Evolutionary conservation across 2,113 vertebrate species (phyloP).

Genomic region (Morone saxatilis): DNA sequence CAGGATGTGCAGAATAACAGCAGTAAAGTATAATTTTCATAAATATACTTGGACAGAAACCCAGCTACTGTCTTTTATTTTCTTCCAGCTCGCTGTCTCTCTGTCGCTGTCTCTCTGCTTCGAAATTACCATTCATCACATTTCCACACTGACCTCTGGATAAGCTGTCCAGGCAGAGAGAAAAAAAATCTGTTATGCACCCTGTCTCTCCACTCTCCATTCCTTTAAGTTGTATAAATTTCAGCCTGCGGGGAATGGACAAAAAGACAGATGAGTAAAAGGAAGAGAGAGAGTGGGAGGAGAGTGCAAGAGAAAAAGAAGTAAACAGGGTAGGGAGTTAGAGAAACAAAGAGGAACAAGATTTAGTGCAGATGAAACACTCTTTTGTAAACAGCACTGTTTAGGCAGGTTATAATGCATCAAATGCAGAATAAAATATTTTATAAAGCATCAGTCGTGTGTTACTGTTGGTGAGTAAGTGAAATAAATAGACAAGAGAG

Average conservation of each 20-base stretch:
- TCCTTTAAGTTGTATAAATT: constrained; percentile 28
- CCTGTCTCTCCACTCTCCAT: constrained; percentile 15
- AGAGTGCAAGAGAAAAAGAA: not conserved
- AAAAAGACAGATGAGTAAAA: constrained; percentile 10
- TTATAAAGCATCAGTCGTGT: not conserved
- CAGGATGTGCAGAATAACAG: constrained; percentile 20
- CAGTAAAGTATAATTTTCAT: constrained; percentile 46
- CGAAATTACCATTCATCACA: constrained; percentile 74
- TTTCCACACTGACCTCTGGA: constrained; percentile 65
- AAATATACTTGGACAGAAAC: constrained; percentile 53
- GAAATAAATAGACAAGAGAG: constrained; percentile 34
- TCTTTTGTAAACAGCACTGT: not conserved
- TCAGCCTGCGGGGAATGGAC: constrained; percentile 1
- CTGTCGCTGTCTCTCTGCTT: constrained; percentile 47
- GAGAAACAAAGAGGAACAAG: constrained; percentile 21
- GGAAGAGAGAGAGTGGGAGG: not conserved
- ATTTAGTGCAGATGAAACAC: constrained; percentile 2
- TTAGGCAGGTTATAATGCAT: not conserved
- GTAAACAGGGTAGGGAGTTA: constrained; percentile 5
- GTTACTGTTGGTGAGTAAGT: constrained; percentile 19
- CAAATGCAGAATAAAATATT: not conserved
- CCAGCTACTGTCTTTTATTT: constrained; percentile 55
- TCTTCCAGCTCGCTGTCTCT: constrained; percentile 43
- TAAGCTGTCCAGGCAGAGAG: constrained; percentile 48
- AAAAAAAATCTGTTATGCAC: constrained; percentile 2